Evolutionary conservation across 1,140 invertebrate genomes (phyloP).

Genomic region (Zaprionus davidi): DNA sequence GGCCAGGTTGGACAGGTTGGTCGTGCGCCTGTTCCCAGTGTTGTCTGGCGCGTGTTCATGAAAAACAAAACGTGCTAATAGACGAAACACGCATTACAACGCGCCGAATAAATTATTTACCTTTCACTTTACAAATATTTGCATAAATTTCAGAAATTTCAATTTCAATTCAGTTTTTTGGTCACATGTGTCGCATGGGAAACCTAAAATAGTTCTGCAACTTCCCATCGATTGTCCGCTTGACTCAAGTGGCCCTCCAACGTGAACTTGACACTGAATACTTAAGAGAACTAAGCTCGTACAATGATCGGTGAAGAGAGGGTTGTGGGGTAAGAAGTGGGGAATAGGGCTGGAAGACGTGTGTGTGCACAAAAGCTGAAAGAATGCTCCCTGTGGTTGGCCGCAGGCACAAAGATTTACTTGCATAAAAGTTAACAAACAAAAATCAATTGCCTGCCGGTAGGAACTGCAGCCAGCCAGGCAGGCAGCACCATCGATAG

Average conservation of each 20-base stretch:
- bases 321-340: too few relatives aligned
- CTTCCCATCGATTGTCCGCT: constrained; percentile 21
- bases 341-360: not conserved
- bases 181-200: not conserved
- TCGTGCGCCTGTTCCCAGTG: not conserved
- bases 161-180: not conserved
- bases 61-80: constrained; percentile 12
- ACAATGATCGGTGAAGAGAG: not conserved
- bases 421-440: constrained; percentile 72
- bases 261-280: constrained; percentile 69
- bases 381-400: not conserved
- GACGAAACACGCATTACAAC: not conserved
- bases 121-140: not conserved
- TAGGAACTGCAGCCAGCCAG: constrained; percentile 27
- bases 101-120: constrained; percentile 6
- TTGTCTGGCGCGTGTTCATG: constrained; percentile 5
- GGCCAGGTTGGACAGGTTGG: too few relatives aligned
- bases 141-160: not conserved
- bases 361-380: constrained; percentile 29
- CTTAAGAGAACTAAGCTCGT: constrained; percentile 43
- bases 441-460: constrained; percentile 64
- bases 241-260: constrained; percentile 55
- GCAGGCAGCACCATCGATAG: not conserved
- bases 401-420: constrained; percentile 52
- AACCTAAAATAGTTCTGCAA: constrained; percentile 13